phyloP scores from a whole-genome alignment of 1,140 invertebrate genomes.

The Helicoverpa zea region DNA sequence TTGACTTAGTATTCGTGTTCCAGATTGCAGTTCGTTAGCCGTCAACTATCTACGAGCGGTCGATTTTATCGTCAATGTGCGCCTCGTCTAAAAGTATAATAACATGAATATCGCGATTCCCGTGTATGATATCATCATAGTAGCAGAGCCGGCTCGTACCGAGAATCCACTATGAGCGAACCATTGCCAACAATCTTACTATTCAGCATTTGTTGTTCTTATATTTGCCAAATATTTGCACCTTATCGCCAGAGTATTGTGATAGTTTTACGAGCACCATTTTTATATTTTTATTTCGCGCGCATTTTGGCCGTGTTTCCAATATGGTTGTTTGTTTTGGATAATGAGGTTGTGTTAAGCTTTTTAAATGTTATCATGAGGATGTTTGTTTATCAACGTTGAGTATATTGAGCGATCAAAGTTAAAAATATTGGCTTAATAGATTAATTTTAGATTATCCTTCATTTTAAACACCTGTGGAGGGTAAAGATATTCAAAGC shows the following conservation, averaged over 20 bases:
- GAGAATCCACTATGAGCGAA: conserved; percentile 57
- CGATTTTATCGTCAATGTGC: conserved; percentile 44
- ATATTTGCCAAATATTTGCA: conserved; percentile 78
- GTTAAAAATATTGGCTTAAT: conserved; percentile 3
- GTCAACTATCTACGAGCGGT: conserved; percentile 25
- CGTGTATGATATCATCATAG: conserved; percentile 67
- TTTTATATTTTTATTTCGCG: conserved; percentile 70
- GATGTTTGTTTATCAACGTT: conserved; percentile 31
- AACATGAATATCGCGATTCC: conserved; percentile 58
- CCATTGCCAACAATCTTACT: conserved; percentile 78
- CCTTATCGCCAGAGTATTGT: conserved; percentile 68
- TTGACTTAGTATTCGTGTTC: conserved; percentile 29
- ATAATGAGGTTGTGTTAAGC: conserved; percentile 21
- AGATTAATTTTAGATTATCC: neutral
- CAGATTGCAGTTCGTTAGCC: conserved; percentile 23
- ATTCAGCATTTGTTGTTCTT: conserved; percentile 74
- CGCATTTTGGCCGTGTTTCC: conserved; percentile 59
- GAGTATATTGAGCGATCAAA: conserved; percentile 26
- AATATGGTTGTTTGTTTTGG: conserved; percentile 53
- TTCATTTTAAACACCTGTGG: neutral
- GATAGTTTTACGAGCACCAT: conserved; percentile 75
- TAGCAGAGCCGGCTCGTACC: conserved; percentile 56
- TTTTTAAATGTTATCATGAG: conserved; percentile 39
- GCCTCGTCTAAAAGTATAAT: conserved; percentile 51
- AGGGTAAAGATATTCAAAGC: neutral